phyloP scores from a whole-genome alignment of 2,797 vertebrate species.

The Xenentodon cancila region DNA sequence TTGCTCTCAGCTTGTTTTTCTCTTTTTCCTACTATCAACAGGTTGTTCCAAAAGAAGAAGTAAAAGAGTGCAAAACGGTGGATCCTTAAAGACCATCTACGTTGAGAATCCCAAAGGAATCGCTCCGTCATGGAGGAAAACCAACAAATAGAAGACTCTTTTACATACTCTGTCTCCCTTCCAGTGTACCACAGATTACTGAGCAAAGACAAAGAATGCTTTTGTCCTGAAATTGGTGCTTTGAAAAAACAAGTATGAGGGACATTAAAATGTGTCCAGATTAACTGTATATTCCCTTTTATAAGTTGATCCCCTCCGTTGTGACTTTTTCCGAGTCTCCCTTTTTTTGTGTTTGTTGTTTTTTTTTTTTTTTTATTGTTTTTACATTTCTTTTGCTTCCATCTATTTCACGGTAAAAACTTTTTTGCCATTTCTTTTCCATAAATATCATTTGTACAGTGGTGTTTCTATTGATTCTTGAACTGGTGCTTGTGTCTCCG shows the following conservation, averaged over 20 bases:
- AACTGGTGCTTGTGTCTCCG: constrained; percentile 78
- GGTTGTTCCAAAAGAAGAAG: constrained; percentile 83
- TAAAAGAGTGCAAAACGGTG: constrained; percentile 43
- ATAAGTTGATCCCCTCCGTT: constrained; percentile 52
- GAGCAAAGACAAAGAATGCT: constrained; percentile 60
- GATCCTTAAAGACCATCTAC: constrained; percentile 51
- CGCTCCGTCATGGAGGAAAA: constrained; percentile 37
- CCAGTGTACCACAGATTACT: constrained; percentile 62
- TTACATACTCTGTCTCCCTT: constrained; percentile 40
- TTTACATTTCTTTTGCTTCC: constrained; percentile 50
- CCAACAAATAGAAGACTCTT: constrained; percentile 59
- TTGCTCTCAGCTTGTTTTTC: constrained; percentile 67
- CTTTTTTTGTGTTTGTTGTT: constrained; percentile 35
- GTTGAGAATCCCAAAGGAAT: constrained; percentile 51
- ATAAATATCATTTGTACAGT: constrained; percentile 73
- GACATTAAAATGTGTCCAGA: constrained; percentile 48
- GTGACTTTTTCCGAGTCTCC: constrained; percentile 47
- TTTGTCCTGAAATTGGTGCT: constrained; percentile 70
- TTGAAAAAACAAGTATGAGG: constrained; percentile 43
- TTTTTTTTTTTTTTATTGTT: constrained; percentile 21
- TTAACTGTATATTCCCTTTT: constrained; percentile 62
- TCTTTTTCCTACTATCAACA: constrained; percentile 42
- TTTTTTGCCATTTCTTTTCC: constrained; percentile 35
- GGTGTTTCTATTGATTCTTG: constrained; percentile 74
- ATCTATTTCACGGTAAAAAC: constrained; percentile 28